Evolutionary conservation across 2,888 invertebrate species (phyloP), one percentile per base, ranked within the genome.

Genomic region (Acanthosoma haemorrhoidale): DNA sequence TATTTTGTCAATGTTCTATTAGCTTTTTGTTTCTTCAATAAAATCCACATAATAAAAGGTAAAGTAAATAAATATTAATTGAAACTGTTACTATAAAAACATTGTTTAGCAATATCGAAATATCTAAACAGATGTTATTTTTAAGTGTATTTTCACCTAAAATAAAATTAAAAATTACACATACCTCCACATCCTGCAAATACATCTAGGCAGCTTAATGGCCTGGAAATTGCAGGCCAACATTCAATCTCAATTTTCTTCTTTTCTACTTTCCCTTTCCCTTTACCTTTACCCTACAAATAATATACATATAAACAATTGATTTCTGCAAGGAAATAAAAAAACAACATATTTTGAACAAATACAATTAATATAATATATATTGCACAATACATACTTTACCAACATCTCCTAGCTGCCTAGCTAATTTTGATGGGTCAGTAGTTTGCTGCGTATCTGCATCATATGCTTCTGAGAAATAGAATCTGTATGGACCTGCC

Each of bases 121-220:
- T 36, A 36, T 36, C 36, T 41, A 41, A 13, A 13, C 13, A 41
- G 5, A 9, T 41, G n/a, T 36, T 41, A 15, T 41, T 15, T 15
- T 51, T 21, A 51, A 6, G 4, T 18, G 4, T 15, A 6, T 18
- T 18, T 51, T 18, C 13, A 51, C 8, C 21, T 61, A 36, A n/a
- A 34, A 21, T 21, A n/a, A 39, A 41, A 39, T 6, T 41, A 18
- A 25, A 41, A 15, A 59, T n/a, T 0, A 21, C n/a, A 57, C 9
- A 73, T 76, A 84, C 85, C 93, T 43, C 93, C 93, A 79, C 92
- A 92, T 0, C 93, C 93, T 73, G 92, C 91, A 79, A 94, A 94
- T 29, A 93, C 88, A 77, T 93, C 93, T 76, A 94, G 80, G 39
- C 88, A 86, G 73, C 84, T 81, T 69, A 94, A 77, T 32, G 86